Conservation (phyloP, 2,113 vertebrate genomes). For the Caloenas nicobarica region DNA sequence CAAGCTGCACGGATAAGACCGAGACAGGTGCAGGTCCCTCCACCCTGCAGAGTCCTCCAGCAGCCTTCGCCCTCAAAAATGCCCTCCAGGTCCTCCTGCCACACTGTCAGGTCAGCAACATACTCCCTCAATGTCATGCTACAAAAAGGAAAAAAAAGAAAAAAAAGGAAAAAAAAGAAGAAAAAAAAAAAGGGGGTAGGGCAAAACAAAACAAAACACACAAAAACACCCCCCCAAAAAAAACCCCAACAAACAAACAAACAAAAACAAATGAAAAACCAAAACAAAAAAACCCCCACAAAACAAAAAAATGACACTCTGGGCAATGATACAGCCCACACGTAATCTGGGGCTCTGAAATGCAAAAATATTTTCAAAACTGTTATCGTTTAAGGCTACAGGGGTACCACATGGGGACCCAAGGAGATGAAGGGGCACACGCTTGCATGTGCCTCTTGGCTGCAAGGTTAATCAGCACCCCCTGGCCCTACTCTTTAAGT, state of each 20-base stretch:
- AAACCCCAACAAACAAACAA: too few relatives aligned
- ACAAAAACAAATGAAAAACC: too few relatives aligned
- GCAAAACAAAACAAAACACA: too few relatives aligned
- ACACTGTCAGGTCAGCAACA: neutral
- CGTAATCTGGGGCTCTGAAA: slow-evolving; percentile 1
- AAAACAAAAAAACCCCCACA: neutral
- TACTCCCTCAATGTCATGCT: neutral
- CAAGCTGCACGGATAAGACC: neutral
- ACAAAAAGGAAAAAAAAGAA: neutral
- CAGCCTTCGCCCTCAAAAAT: neutral
- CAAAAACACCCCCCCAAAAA: too few relatives aligned
- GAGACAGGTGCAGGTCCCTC: neutral
- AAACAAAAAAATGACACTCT: neutral
- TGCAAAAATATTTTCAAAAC: neutral
- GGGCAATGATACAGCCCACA: neutral
- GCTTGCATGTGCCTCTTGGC: neutral
- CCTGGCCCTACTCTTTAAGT: too few relatives aligned
- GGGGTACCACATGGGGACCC: too few relatives aligned
- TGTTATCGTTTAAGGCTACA: neutral
- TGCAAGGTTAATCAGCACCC: neutral
- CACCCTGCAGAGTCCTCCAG: neutral
- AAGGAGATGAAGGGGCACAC: neutral
- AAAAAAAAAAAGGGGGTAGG: too few relatives aligned
- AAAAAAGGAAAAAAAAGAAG: too few relatives aligned
- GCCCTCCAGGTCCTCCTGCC: neutral